Percentiles rank a stretch among this genome's conserved stretches.
phyloP scores from a whole-genome alignment of 2,888 invertebrate species.

The Nemapogon koenigi region DNA sequence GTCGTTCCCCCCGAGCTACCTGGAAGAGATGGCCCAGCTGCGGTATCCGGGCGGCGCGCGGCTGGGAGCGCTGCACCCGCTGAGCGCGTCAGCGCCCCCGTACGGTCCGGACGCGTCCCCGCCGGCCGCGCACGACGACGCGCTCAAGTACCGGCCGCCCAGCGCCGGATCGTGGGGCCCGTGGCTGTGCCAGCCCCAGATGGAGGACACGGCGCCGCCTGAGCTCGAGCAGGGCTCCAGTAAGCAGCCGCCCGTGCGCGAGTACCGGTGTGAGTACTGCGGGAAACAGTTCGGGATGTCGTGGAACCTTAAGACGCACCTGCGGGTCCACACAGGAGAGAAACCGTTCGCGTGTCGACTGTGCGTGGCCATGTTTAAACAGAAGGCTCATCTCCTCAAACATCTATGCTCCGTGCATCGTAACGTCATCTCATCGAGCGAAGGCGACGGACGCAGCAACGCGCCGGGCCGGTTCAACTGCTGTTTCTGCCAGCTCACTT shows the following conservation, averaged over 20 bases:
- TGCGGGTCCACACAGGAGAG: slow-evolving; percentile 87
- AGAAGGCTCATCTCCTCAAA: slow-evolving; percentile 86
- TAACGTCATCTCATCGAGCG: slow-evolving; percentile 84
- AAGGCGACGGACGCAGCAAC: slow-evolving; percentile 70
- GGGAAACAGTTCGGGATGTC: slow-evolving; percentile 93
- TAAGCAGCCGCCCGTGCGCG: slow-evolving; percentile 73
- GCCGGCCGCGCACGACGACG: slow-evolving; percentile 64
- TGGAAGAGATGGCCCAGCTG: slow-evolving; percentile 72
- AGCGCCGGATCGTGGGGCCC: slow-evolving; percentile 76
- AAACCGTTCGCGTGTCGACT: slow-evolving; percentile 89
- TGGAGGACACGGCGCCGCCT: slow-evolving; percentile 51
- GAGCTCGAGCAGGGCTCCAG: slow-evolving; percentile 62
- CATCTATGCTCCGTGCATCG: slow-evolving; percentile 89
- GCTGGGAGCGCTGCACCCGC: slow-evolving; percentile 59
- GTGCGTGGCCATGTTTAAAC: slow-evolving; percentile 91
- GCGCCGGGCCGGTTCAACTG: slow-evolving; percentile 78
- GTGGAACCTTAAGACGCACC: slow-evolving; percentile 89
- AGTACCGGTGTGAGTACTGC: slow-evolving; percentile 88
- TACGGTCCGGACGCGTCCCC: slow-evolving; percentile 70
- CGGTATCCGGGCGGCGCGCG: slow-evolving; percentile 66
- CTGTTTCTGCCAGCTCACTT: slow-evolving; percentile 86
- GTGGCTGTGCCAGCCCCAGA: slow-evolving; percentile 72
- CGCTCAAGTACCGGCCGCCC: slow-evolving; percentile 69
- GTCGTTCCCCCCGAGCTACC: slow-evolving; percentile 78
- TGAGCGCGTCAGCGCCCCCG: slow-evolving; percentile 78